These are phyloP conservation scores for Lasioglossum marginatum DNA, from an alignment of 2,888 invertebrate genomes.

Conservation along the genomic window DNA sequence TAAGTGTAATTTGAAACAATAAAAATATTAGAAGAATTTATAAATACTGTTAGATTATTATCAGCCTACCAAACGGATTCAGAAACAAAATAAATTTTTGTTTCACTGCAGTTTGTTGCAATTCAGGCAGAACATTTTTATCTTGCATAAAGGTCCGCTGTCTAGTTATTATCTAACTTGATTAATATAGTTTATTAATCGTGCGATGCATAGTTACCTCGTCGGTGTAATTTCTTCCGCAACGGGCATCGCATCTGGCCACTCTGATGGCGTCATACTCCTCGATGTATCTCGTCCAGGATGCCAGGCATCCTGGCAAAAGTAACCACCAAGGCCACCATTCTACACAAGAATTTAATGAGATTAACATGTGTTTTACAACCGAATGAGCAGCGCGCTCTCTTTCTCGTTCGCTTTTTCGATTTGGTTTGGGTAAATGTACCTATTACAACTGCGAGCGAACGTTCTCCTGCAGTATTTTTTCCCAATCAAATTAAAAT, in stretches of 20 bases:
- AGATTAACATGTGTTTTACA: conserved; percentile 2
- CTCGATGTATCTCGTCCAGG: conserved; percentile 81
- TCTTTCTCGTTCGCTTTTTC: background rate
- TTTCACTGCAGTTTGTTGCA: too few relatives aligned
- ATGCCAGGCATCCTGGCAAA: conserved; percentile 74
- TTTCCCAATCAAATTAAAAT: too few relatives aligned
- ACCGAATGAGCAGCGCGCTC: background rate
- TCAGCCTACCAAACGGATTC: too few relatives aligned
- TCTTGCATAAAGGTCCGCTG: too few relatives aligned
- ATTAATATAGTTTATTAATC: background rate
- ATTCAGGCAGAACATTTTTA: too few relatives aligned
- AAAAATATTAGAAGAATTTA: too few relatives aligned
- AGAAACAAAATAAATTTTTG: too few relatives aligned
- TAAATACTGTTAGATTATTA: too few relatives aligned
- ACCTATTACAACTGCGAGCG: too few relatives aligned
- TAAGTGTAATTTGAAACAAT: too few relatives aligned
- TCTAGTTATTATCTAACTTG: background rate
- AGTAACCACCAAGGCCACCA: conserved; percentile 78
- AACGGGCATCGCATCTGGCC: conserved; percentile 88
- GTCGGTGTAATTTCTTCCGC: conserved; percentile 85
- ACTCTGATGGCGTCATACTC: conserved; percentile 86
- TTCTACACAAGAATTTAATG: conserved; percentile 59
- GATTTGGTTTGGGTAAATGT: background rate
- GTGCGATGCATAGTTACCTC: conserved; percentile 65
- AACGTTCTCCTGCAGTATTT: too few relatives aligned